Conservation (phyloP, 2,888 invertebrate species). For the Geophilus truncorum region DNA sequence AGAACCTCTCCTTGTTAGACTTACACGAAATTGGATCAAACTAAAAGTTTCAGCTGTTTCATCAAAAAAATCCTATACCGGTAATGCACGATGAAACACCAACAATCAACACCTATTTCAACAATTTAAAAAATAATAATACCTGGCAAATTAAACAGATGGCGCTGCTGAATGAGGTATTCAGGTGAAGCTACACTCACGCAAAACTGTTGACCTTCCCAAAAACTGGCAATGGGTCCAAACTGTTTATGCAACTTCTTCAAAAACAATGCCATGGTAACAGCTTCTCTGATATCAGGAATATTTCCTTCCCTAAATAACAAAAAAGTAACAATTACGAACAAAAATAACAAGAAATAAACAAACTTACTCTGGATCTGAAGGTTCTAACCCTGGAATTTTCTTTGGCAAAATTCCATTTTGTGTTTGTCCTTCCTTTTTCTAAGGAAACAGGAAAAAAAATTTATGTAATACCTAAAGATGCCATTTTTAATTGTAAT, state of each 20-base stretch:
- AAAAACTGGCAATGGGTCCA: conserved; percentile 49
- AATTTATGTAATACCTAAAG: no score
- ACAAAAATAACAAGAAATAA: not conserved
- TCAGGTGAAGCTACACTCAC: conserved; percentile 49
- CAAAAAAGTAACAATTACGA: not conserved
- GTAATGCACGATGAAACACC: no score
- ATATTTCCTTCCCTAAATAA: not conserved
- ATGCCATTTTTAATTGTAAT: no score
- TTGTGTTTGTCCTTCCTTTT: not conserved
- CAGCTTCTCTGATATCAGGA: not conserved
- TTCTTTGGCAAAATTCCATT: not conserved
- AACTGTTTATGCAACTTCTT: conserved; percentile 45
- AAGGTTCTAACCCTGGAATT: not conserved
- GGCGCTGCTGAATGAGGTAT: conserved; percentile 43
- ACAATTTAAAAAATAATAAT: no score
- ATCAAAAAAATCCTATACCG: no score
- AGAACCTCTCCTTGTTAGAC: no score
- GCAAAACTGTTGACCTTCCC: conserved; percentile 46
- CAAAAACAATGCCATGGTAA: conserved; percentile 42
- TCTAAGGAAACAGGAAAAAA: no score
- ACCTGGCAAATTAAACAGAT: conserved; percentile 23
- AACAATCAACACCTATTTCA: no score
- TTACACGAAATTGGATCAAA: no score
- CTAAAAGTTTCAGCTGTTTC: no score
- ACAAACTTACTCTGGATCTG: not conserved